Evolutionary conservation across 1,140 invertebrate genomes (phyloP).

Genomic region (Anoplophora glabripennis): DNA sequence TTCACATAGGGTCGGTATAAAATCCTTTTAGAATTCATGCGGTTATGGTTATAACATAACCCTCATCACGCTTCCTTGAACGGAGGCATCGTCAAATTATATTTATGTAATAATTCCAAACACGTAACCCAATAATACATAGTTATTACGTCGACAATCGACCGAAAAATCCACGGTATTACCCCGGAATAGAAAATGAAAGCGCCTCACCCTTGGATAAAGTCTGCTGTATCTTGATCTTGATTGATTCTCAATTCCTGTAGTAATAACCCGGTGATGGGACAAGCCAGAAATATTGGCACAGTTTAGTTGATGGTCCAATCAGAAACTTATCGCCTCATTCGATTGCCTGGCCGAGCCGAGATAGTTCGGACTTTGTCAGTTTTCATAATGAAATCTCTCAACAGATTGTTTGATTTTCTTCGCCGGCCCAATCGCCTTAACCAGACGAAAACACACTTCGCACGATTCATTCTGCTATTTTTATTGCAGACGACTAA

Average conservation of each 20-base stretch:
- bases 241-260: conserved; percentile 40
- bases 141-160: conserved; percentile 21
- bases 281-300: conserved; percentile 30
- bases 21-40: no score
- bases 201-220: conserved; percentile 10
- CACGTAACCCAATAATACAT: conserved; percentile 25
- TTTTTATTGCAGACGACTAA: no score
- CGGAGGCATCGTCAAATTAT: no score
- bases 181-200: conserved; percentile 24
- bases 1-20: no score
- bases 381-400: conserved; percentile 24
- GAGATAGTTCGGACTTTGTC: conserved; percentile 24
- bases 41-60: no score
- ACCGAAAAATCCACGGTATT: conserved; percentile 22
- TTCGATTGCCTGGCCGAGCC: conserved; percentile 8
- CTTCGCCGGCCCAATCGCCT: no score
- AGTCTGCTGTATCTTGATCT: conserved; percentile 36
- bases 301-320: conserved; percentile 30
- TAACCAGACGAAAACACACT: no score
- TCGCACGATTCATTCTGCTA: no score
- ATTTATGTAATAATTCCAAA: conserved; percentile 22
- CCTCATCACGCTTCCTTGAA: no score
- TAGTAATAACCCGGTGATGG: conserved; percentile 33
- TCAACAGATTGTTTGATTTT: no score
- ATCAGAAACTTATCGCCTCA: conserved; percentile 29